Evolutionary conservation across 1,140 invertebrate species (phyloP), one percentile per base, ranked within the genome.

Genomic region (Drosophila tsacasi): DNA sequence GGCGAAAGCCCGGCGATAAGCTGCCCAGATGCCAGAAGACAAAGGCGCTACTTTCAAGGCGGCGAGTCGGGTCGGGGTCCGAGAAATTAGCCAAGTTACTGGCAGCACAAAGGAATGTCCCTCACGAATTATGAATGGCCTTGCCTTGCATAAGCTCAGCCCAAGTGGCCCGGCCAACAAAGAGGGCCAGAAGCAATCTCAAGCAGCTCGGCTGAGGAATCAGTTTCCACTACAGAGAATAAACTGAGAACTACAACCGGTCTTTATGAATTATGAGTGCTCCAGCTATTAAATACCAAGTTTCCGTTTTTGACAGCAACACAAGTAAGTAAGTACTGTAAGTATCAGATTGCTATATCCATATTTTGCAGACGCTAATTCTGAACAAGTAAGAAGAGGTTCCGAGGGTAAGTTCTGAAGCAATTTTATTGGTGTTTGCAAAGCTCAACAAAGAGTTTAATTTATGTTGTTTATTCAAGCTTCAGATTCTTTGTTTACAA

Each of bases 41-140:
- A 82, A 82, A 59, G 44, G 66, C 40, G 61, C 64, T 60, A 81
- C 65, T 74, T 81, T 52, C 77, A 65, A 61, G 54, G 66, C 57
- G 54, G 60, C 57, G 44, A 23, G 35, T 50, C 8, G 62, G 25
- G 46, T 39, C 19, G 62, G 23, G 42, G 30, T 61, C 19, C 23
- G 23, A 49, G 57, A 74, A 83, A 83, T 83, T 84, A 84, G 76
- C 76, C 32, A 83, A 75, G 62, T 83, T 68, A 42, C 46, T 55
- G 15, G 32, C 27, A 44, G 44, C 25, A 50, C 39, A 62, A 76
- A 74, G 57, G 50, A 81, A 60, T 61, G 68, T 44, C 74, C 69
- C 71, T 78, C 25, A 65, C 67, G 79, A 76, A 72, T 72, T 74
- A 79, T 76, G 74, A 81, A 76, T 84, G 60, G 65, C 54, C 71